These are phyloP conservation scores for Eubucco bourcierii DNA, from an alignment of 2,113 vertebrate genomes.

Conservation along the genomic window DNA sequence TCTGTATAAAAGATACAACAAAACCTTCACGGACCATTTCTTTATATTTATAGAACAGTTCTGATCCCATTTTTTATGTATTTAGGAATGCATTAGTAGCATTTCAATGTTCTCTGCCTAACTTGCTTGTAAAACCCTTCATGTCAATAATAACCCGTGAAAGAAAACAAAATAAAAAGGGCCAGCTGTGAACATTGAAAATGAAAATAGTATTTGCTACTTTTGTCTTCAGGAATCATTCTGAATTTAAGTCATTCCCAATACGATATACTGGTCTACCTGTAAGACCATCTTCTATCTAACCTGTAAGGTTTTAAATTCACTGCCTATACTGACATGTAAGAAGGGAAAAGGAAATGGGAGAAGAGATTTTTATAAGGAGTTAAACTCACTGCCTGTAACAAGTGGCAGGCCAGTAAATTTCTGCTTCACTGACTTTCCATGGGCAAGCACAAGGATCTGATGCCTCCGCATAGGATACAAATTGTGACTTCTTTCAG, in stretches of 20 bases:
- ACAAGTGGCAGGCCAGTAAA: neutral
- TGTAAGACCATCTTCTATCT: neutral
- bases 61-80: neutral
- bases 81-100: neutral
- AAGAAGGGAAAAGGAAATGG: neutral
- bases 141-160: neutral
- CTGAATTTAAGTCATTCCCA: neutral
- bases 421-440: neutral
- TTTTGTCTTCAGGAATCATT: neutral
- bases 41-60: neutral
- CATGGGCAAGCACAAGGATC: neutral
- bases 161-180: neutral
- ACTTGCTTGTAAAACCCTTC: neutral
- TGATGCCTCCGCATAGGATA: neutral
- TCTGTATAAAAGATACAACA: neutral
- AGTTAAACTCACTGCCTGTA: accelerated
- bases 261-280: neutral
- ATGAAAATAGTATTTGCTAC: neutral
- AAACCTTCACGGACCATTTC: neutral
- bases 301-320: neutral
- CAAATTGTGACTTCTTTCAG: neutral
- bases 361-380: neutral
- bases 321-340: neutral
- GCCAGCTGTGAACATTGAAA: neutral
- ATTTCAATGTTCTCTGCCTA: neutral